Evolutionary conservation across 2,113 vertebrate species (phyloP).

Genomic region (Zosterops hypoxanthus): DNA sequence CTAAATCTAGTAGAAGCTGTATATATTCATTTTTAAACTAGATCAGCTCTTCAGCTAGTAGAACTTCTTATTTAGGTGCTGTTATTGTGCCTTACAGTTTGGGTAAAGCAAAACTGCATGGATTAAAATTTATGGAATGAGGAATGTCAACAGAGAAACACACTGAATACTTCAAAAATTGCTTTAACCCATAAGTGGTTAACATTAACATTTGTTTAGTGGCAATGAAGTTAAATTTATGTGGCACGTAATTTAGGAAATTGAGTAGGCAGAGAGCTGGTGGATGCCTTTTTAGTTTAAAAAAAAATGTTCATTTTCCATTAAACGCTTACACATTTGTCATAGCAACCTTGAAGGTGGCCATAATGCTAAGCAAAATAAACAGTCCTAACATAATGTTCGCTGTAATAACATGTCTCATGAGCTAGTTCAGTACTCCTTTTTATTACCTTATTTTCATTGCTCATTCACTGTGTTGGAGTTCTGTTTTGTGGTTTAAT

Average conservation of each 20-base stretch:
- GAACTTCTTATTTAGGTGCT: background rate
- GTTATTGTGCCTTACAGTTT: background rate
- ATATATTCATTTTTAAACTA: background rate
- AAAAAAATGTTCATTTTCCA: background rate
- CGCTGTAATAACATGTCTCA: conserved; percentile 60
- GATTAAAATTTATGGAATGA: background rate
- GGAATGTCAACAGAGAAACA: background rate
- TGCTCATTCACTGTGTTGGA: conserved; percentile 43
- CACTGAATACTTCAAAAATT: background rate
- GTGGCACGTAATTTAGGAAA: conserved; percentile 59
- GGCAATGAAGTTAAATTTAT: conserved; percentile 47
- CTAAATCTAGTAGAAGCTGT: background rate
- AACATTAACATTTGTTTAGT: conserved; percentile 32
- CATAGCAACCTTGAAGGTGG: conserved; percentile 60
- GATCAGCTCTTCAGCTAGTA: background rate
- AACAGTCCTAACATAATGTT: conserved; percentile 40
- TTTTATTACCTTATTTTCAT: conserved; percentile 59
- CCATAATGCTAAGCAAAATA: conserved; percentile 58
- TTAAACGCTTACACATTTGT: conserved; percentile 49
- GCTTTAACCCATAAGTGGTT: conserved; percentile 1
- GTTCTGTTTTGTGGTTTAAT: conserved; percentile 56
- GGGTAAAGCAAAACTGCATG: background rate
- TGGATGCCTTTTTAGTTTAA: conserved; percentile 44
- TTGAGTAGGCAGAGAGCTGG: conserved; percentile 42
- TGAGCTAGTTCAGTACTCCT: conserved; percentile 55